Conservation (phyloP, 2,888 invertebrate genomes). For the Cryptophagus acutangulus region DNA sequence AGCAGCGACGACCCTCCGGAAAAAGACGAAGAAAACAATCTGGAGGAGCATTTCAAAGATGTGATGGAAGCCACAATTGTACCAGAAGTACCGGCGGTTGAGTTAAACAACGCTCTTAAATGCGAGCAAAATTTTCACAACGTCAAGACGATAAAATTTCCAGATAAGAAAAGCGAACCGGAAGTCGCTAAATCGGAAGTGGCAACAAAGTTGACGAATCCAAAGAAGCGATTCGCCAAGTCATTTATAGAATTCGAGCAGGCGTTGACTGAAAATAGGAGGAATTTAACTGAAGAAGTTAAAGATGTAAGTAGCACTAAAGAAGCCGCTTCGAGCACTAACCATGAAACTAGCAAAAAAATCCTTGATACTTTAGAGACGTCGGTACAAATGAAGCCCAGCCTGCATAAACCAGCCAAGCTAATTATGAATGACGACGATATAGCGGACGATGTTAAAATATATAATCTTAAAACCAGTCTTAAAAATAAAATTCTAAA, state of each 20-base stretch:
- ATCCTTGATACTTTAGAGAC: too few relatives aligned
- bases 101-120: conserved; percentile 37
- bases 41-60: conserved; percentile 57
- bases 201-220: conserved; percentile 41
- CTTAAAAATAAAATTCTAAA: too few relatives aligned
- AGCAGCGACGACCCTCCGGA: neutral
- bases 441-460: too few relatives aligned
- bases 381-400: too few relatives aligned
- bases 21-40: conserved; percentile 37
- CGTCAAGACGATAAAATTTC: conserved; percentile 42
- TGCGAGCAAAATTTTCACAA: conserved; percentile 45
- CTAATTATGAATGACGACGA: too few relatives aligned
- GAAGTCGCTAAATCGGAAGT: conserved; percentile 21
- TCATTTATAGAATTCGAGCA: conserved; percentile 45
- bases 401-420: too few relatives aligned
- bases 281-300: conserved; percentile 13
- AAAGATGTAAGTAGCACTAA: too few relatives aligned
- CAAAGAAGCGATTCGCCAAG: conserved; percentile 46
- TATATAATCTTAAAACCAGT: too few relatives aligned
- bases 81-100: conserved; percentile 50
- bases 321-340: too few relatives aligned
- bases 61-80: conserved; percentile 58
- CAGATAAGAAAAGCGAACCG: conserved; percentile 36
- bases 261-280: conserved; percentile 26
- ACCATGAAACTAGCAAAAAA: too few relatives aligned